phyloP scores from a whole-genome alignment of 2,113 vertebrate species.

The Erythrocercus mccallii region DNA sequence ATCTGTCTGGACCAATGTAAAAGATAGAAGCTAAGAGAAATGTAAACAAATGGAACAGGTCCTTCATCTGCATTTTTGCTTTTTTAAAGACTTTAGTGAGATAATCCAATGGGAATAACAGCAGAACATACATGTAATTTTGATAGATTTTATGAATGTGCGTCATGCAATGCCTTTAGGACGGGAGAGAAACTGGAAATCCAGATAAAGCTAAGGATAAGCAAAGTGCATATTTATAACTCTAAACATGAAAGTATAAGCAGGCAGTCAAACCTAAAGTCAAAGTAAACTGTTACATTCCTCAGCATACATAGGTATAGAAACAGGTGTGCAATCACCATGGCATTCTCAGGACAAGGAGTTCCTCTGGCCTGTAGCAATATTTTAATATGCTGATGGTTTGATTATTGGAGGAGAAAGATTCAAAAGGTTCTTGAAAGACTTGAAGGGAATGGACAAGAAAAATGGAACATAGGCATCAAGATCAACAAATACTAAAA shows the following conservation, averaged over 20 bases:
- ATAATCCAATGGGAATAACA: background rate
- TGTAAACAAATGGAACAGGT: background rate
- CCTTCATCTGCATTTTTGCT: background rate
- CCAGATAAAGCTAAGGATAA: background rate
- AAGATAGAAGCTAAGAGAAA: background rate
- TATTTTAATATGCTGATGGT: background rate
- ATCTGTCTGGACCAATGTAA: background rate
- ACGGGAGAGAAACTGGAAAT: background rate
- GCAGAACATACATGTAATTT: background rate
- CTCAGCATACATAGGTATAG: background rate
- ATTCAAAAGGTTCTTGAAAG: background rate
- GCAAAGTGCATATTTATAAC: background rate
- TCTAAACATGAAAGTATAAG: background rate
- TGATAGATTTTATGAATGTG: background rate
- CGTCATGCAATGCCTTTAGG: background rate
- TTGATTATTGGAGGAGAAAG: background rate
- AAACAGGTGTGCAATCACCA: background rate
- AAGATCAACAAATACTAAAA: background rate
- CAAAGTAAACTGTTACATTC: background rate
- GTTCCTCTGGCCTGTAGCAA: background rate
- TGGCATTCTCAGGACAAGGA: background rate
- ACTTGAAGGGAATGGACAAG: background rate
- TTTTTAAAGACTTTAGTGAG: background rate
- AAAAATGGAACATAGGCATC: background rate
- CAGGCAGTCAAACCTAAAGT: background rate